Evolutionary conservation across 2,797 vertebrate genomes (phyloP), one percentile per base, ranked within the genome.

Genomic region (Petrocephalus schoutedeni): DNA sequence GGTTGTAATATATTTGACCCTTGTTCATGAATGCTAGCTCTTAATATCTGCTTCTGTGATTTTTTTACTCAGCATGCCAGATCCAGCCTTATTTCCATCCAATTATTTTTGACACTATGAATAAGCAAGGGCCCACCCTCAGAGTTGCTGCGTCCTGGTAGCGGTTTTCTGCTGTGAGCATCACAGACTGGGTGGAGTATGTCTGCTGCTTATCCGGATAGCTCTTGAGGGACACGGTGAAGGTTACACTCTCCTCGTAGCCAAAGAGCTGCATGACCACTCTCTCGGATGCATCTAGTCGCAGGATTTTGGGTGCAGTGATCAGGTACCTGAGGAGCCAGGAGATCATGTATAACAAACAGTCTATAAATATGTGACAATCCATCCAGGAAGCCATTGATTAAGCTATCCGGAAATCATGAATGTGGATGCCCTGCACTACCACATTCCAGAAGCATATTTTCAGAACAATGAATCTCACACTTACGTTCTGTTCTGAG

Each of bases 191-290:
- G n/a, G 85, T 92, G 0, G 94, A 93, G 56, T 93, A 93, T 87
- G 49, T 88, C 0, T 91, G 3, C 0, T 51, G 89, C 3, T 92
- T 91, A 86, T 96, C 96, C 86, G 97, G 96, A 58, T 94, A 97
- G 86, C 96, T 97, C 92, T 92, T 97, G 14, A 98, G 54, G 54
- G 91, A 94, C 6, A 99, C 58, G 0, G 84, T 89, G 54, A 96
- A 93, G 0, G 6, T 88, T 88, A 96, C 95, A 12, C 94, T 93
- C 32, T 93, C 10, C 0, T 94, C 87, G 2, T 95, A 97, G 12
- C 95, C 96, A 89, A 97, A 98, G 86, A 96, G 89, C 92, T 99
- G 97, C 86, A 98, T 88, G 10, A 98, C 90, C 8, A 99, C 95
- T 0, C 92, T 96, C 92, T 98, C 96, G 85, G 90, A 85, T 0